Conservation (phyloP, 2,113 vertebrate genomes). For the Podarcis raffonei region DNA sequence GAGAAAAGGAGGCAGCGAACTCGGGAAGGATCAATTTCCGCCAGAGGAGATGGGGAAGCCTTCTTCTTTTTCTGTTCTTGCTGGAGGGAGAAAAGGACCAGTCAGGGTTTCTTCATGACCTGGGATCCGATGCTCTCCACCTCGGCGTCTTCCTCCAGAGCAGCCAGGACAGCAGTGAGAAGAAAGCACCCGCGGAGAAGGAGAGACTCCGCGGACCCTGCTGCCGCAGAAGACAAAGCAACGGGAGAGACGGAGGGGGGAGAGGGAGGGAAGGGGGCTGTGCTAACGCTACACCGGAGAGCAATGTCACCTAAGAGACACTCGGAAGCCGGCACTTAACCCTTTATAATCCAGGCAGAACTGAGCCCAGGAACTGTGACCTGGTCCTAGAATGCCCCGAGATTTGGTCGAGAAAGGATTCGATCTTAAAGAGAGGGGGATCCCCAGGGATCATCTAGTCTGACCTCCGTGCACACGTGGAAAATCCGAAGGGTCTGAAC, state of each 20-base stretch:
- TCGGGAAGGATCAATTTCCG: background rate
- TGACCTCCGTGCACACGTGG: background rate
- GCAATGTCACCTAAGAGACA: slow-evolving; percentile 73
- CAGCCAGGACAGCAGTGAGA: background rate
- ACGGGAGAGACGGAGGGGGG: slow-evolving; percentile 29
- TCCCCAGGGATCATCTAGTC: background rate
- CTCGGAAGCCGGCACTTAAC: slow-evolving; percentile 61
- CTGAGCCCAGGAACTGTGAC: background rate
- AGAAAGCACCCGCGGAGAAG: background rate
- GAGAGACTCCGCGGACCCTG: slow-evolving; percentile 34
- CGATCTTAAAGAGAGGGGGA: too few relatives aligned
- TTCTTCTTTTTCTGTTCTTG: fast-evolving
- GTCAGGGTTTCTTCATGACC: background rate
- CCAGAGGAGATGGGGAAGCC: fast-evolving
- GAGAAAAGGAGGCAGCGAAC: background rate
- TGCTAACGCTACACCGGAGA: slow-evolving; percentile 34
- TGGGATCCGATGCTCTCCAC: background rate
- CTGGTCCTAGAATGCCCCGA: fast-evolving
- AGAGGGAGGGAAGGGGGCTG: slow-evolving; percentile 38
- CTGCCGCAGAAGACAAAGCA: slow-evolving; percentile 52
- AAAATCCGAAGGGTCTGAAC: background rate
- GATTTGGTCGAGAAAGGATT: too few relatives aligned
- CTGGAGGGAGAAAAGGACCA: background rate
- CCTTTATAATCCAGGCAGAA: slow-evolving; percentile 1
- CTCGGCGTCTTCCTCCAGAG: background rate